Conservation (phyloP, 2,113 vertebrate genomes). For the Cromileptes altivelis region DNA sequence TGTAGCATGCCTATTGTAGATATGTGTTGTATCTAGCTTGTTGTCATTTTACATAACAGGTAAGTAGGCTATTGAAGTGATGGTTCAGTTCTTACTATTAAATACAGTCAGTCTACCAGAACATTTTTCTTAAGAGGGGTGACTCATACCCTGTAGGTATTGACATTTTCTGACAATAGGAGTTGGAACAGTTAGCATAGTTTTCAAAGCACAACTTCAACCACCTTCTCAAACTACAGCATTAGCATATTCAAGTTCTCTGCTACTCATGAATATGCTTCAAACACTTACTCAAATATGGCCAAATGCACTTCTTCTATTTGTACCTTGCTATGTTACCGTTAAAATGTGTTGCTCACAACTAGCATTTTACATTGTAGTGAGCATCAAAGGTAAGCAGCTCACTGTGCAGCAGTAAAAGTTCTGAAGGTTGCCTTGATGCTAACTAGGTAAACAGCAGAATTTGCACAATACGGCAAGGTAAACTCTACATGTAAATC, state of each 20-base stretch:
- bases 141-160: not conserved
- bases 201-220: not conserved
- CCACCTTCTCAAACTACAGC: not conserved
- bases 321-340: not conserved
- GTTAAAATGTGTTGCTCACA: too few species aligned
- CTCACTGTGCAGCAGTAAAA: not conserved
- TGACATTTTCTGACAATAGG: not conserved
- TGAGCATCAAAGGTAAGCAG: not conserved
- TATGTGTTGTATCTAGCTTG: constrained; percentile 24
- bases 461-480: not conserved
- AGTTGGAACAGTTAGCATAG: not conserved
- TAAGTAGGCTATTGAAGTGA: constrained; percentile 36
- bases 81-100: not conserved
- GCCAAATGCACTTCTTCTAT: too few species aligned
- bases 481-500: not conserved
- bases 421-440: not conserved
- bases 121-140: not conserved
- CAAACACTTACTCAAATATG: too few species aligned
- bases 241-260: not conserved
- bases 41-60: constrained; percentile 39
- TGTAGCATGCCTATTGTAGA: constrained; percentile 84
- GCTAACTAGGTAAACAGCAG: not conserved
- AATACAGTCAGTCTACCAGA: not conserved
- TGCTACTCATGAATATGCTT: not conserved
- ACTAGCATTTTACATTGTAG: not conserved